Conservation (phyloP, 2,888 invertebrate species). For the Erynnis tages region DNA sequence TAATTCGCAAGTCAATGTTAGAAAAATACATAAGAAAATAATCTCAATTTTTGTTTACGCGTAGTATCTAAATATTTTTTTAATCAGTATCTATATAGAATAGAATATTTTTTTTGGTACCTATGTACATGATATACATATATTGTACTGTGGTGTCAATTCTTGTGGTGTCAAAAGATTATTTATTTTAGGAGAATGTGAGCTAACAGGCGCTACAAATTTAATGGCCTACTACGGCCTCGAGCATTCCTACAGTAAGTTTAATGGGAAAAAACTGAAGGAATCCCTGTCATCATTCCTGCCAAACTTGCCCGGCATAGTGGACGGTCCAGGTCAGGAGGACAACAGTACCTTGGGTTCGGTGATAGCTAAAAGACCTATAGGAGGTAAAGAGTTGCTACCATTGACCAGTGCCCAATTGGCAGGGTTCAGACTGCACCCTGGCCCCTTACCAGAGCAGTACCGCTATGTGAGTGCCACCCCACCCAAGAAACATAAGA, state of each 20-base stretch:
- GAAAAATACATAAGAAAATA: not conserved
- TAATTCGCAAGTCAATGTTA: not conserved
- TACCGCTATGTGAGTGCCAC: conserved; percentile 95
- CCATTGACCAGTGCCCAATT: conserved; percentile 93
- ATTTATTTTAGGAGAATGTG: conserved; percentile 88
- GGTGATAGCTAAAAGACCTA: conserved; percentile 97
- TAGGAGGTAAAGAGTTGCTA: conserved; percentile 91
- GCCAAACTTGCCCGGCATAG: conserved; percentile 96
- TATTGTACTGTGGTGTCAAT: too few relatives aligned
- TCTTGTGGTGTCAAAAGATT: too few relatives aligned
- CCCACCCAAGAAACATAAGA: conserved; percentile 96
- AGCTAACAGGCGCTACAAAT: conserved; percentile 97
- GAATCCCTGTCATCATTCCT: conserved; percentile 97
- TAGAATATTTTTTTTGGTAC: too few relatives aligned
- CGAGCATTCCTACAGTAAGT: conserved; percentile 98
- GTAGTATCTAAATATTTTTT: too few relatives aligned
- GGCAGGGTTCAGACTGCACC: conserved; percentile 96
- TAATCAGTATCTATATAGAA: too few relatives aligned
- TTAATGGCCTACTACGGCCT: conserved; percentile 98
- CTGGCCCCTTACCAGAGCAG: conserved; percentile 97
- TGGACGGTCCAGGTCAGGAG: conserved; percentile 94
- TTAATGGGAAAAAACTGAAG: conserved; percentile 97
- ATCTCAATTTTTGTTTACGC: too few relatives aligned
- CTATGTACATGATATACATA: too few relatives aligned
- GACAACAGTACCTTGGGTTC: conserved; percentile 94